Base-by-base conservation (phyloP, 1,140 invertebrate species). In the Acromyrmex echinatior region DNA sequence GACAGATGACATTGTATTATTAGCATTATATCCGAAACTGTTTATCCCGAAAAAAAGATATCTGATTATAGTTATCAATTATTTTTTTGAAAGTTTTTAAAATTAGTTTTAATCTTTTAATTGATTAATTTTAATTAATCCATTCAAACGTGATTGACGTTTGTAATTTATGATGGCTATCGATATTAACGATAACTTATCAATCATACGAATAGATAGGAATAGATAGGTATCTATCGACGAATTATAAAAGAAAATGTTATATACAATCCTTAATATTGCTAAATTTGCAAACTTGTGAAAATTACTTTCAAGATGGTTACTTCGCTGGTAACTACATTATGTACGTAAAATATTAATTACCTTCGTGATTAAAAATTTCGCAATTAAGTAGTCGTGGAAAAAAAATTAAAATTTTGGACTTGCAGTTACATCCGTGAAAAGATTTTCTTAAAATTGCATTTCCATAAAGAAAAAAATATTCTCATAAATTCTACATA, bases 311-410 rank as follows among this genome's bases (percentile, higher is more conserved):
- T 28, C 1, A 66, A 53, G 21, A 79, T 51, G 39, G 10, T 62
- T 14, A 9, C 7, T 66, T 9, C 63, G 5, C 3, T 45, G 10
- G 10, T 28, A 21, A 53, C 66, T 9, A 39, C 6, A 16, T 53
- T 66, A 51, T 2, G 45, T 79, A 51, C 7, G 60, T 79, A 35
- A 79, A 53, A 31, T 25, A 66, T n/a, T 70, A 66, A 2, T 79
- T n/a, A 45, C 6, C 7, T 21, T 49, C 60, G 12, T 39, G 9
- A 39, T 39, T 39, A 39, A 39, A 39, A 28, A 31, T 51, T 56
- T 53, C 62, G 6, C 39, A 25, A 21, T 62, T 25, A 18, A 28
- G 12, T 58, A 74, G 31, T 58, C n/a, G 14, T 62, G 28, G 49
- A 45, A 28, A 62, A 62, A 77, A 14, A 12, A 71, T 39, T 39